Conservation (phyloP, 1,140 invertebrate species). For the Neodiprion lecontei region DNA sequence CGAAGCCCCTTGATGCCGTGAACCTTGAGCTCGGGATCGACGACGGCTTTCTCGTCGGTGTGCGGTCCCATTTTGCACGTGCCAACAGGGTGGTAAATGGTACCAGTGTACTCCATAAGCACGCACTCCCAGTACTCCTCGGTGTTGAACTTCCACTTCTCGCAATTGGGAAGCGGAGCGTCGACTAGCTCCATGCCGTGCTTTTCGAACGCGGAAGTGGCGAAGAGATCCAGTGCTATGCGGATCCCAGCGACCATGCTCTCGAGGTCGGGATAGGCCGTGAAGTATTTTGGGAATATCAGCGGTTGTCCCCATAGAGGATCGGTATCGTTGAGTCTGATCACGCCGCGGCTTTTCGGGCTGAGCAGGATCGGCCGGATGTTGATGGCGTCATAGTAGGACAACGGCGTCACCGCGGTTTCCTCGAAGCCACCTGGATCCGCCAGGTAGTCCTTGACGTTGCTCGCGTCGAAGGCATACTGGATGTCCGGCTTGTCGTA, state of each 20-base stretch:
- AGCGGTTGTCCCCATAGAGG: constrained; percentile 65
- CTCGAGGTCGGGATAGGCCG: constrained; percentile 55
- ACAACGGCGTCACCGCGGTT: constrained; percentile 39
- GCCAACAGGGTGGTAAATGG: constrained; percentile 75
- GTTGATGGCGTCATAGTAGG: constrained; percentile 55
- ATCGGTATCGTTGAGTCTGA: constrained; percentile 62
- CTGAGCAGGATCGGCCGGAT: constrained; percentile 58
- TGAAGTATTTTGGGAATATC: constrained; percentile 68
- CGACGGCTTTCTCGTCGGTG: constrained; percentile 68
- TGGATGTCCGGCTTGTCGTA: constrained; percentile 69
- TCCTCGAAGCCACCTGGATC: constrained; percentile 48
- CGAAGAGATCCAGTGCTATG: constrained; percentile 37
- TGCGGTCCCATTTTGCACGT: constrained; percentile 81
- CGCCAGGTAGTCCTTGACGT: constrained; percentile 41
- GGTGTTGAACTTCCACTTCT: constrained; percentile 53
- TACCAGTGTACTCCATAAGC: constrained; percentile 66
- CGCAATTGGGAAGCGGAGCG: constrained; percentile 44
- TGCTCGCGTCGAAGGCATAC: constrained; percentile 65
- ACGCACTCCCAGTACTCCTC: constrained; percentile 72
- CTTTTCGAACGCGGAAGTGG: constrained; percentile 36
- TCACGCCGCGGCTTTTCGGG: constrained; percentile 63
- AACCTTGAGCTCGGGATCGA: constrained; percentile 73
- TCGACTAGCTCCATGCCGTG: constrained; percentile 38
- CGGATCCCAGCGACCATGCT: constrained; percentile 58
- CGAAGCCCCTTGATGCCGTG: constrained; percentile 72